Evolutionary conservation across 2,888 invertebrate species (phyloP).

Genomic region (Escarpia spicata): DNA sequence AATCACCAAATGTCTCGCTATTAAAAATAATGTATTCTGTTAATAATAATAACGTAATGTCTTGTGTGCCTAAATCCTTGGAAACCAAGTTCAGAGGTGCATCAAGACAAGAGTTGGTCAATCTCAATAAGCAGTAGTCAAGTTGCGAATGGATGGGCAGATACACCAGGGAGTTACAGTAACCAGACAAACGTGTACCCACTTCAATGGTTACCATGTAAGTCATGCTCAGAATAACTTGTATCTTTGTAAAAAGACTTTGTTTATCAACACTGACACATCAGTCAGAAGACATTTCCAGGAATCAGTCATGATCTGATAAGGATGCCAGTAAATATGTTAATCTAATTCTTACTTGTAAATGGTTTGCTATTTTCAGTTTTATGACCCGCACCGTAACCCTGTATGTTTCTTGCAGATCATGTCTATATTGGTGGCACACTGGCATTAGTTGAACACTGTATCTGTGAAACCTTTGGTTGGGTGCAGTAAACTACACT

Average conservation of each 20-base stretch:
- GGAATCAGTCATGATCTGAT: background rate
- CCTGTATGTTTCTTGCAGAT: background rate
- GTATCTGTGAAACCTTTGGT: background rate
- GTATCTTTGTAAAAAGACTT: background rate
- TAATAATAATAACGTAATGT: too few relatives aligned
- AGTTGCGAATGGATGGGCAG: too few relatives aligned
- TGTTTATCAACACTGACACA: background rate
- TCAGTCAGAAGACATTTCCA: background rate
- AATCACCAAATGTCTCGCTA: too few relatives aligned
- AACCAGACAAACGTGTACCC: background rate
- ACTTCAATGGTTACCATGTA: background rate
- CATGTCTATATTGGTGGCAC: background rate
- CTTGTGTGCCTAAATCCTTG: too few relatives aligned
- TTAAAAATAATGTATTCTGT: too few relatives aligned
- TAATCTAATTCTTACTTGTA: background rate
- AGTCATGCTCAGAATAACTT: background rate
- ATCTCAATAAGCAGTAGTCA: too few relatives aligned
- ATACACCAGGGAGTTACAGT: too few relatives aligned
- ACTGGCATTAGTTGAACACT: background rate
- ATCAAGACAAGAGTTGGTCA: too few relatives aligned
- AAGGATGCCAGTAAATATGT: background rate
- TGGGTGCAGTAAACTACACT: background rate
- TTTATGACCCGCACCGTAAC: background rate
- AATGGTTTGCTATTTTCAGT: slow-evolving; percentile 13
- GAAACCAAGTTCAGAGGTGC: too few relatives aligned